These are phyloP conservation scores for Zeuzera pyrina DNA, from an alignment of 2,888 invertebrate species.

Conservation along the genomic window DNA sequence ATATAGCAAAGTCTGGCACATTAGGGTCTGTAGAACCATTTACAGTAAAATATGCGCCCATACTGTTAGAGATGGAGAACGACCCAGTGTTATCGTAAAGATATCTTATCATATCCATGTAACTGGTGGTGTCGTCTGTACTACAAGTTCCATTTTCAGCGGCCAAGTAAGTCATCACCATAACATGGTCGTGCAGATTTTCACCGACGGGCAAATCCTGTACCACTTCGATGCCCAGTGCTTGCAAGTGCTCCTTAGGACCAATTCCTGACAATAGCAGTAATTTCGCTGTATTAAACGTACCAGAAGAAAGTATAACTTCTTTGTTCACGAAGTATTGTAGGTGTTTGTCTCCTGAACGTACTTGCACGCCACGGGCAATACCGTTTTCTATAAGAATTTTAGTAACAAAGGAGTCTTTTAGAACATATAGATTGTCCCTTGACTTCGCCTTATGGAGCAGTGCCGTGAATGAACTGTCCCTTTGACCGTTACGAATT, in stretches of 20 bases:
- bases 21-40: constrained; percentile 17
- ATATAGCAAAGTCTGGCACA: constrained; percentile 47
- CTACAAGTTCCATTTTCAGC: constrained; percentile 41
- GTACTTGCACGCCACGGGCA: constrained; percentile 35
- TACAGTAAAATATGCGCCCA: constrained; percentile 38
- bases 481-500: constrained; percentile 35
- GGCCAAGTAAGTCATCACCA: constrained; percentile 38
- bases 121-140: constrained; percentile 13
- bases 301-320: constrained; percentile 46
- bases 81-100: constrained; percentile 38
- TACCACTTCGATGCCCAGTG: constrained; percentile 29
- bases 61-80: constrained; percentile 31
- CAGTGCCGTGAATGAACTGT: constrained; percentile 43
- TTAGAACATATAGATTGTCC: constrained; percentile 35
- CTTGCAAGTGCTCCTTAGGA: constrained; percentile 31
- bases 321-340: constrained; percentile 36
- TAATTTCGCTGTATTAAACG: constrained; percentile 50
- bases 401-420: constrained; percentile 34
- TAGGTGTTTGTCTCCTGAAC: constrained; percentile 20
- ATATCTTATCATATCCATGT: constrained; percentile 40
- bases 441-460: constrained; percentile 24
- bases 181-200: constrained; percentile 49
- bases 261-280: constrained; percentile 51
- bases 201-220: constrained; percentile 46
- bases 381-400: constrained; percentile 31